These are phyloP conservation scores for Amitus sp. DNA, from an alignment of 2,888 invertebrate genomes.

Conservation along the genomic window DNA sequence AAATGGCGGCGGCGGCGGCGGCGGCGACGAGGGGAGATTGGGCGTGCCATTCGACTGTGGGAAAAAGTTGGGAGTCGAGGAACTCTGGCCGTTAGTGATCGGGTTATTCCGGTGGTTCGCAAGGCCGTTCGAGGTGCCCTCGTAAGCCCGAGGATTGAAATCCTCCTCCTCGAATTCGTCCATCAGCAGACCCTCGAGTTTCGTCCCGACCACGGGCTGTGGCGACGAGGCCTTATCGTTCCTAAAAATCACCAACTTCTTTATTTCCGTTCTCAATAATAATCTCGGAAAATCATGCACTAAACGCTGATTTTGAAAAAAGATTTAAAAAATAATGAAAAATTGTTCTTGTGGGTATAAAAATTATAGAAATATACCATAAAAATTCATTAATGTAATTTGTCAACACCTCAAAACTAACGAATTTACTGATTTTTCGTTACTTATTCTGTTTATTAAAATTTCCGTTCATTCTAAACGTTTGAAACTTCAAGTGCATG, in stretches of 20 bases:
- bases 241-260: conserved; percentile 26
- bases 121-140: conserved; percentile 68
- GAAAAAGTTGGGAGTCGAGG: conserved; percentile 66
- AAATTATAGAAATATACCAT: neutral
- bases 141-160: conserved; percentile 90
- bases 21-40: too few relatives aligned
- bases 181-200: conserved; percentile 79
- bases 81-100: conserved; percentile 61
- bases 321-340: too few relatives aligned
- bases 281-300: too few relatives aligned
- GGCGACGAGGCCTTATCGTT: conserved; percentile 52
- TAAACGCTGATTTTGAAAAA: too few relatives aligned
- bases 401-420: too few relatives aligned
- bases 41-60: conserved; percentile 62
- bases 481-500: too few relatives aligned
- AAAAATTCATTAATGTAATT: too few relatives aligned
- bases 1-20: conserved; percentile 78
- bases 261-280: too few relatives aligned
- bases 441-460: too few relatives aligned
- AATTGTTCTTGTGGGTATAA: too few relatives aligned
- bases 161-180: conserved; percentile 82
- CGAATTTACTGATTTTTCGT: too few relatives aligned
- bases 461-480: too few relatives aligned
- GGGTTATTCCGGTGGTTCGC: conserved; percentile 58
- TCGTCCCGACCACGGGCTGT: conserved; percentile 78